Conservation (phyloP, 2,888 invertebrate species). For the Petrolisthes manimaculis region DNA sequence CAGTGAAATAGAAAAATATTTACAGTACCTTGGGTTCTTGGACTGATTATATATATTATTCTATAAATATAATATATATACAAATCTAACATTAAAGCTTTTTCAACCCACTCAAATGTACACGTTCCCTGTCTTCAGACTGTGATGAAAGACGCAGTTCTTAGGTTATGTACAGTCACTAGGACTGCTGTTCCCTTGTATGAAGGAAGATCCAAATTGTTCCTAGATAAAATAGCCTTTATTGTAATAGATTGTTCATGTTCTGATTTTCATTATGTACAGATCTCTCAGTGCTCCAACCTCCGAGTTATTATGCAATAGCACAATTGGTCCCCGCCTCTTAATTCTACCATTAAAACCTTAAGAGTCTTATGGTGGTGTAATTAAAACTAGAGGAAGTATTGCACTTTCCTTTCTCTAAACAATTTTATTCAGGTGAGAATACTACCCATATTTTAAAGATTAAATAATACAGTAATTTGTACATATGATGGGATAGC, state of each 20-base stretch:
- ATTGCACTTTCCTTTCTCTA: too few species aligned
- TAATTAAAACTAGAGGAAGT: too few species aligned
- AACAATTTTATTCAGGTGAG: too few species aligned
- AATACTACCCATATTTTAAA: too few species aligned
- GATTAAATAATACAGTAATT: too few species aligned
- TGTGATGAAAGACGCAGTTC: constrained; percentile 41
- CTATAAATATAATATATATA: constrained; percentile 19
- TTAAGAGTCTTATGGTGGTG: neutral
- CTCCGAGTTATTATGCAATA: constrained; percentile 45
- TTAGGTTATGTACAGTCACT: constrained; percentile 36
- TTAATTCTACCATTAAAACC: constrained; percentile 35
- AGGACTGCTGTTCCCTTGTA: constrained; percentile 39
- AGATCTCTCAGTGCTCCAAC: constrained; percentile 27
- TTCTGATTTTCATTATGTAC: constrained; percentile 37
- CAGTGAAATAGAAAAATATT: constrained; percentile 24
- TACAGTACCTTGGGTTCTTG: constrained; percentile 23
- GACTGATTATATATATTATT: constrained; percentile 20
- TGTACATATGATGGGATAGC: neutral
- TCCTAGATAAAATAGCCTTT: constrained; percentile 51
- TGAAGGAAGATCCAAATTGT: constrained; percentile 39
- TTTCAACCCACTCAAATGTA: neutral
- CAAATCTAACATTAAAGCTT: constrained; percentile 9
- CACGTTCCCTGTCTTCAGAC: constrained; percentile 19
- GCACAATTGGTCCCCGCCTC: constrained; percentile 40
- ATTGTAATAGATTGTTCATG: constrained; percentile 41